Conservation (phyloP, 1,140 invertebrate species). For the Belonocnema kinseyi region DNA sequence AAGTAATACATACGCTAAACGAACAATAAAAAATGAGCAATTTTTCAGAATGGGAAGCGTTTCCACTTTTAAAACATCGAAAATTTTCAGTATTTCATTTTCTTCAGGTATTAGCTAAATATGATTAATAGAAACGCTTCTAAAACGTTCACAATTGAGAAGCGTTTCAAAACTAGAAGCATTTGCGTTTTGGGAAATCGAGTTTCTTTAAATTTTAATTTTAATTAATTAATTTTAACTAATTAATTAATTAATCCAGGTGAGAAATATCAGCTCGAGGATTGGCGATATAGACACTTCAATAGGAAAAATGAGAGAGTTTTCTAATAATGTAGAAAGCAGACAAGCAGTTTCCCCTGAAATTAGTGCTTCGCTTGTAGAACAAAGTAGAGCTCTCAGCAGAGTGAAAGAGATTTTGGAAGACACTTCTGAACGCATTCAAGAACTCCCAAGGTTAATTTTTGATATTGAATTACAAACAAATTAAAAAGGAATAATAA, state of each 20-base stretch:
- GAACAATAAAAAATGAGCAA: too few relatives aligned
- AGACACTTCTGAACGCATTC: constrained; percentile 58
- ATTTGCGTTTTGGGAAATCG: too few relatives aligned
- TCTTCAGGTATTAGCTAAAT: too few relatives aligned
- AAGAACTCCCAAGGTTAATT: constrained; percentile 64
- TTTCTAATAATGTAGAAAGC: constrained; percentile 34
- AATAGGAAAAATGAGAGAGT: constrained; percentile 48
- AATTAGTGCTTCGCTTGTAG: constrained; percentile 49
- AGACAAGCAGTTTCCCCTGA: constrained; percentile 43
- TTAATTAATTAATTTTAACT: too few relatives aligned
- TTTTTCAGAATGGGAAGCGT: too few relatives aligned
- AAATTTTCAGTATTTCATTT: too few relatives aligned
- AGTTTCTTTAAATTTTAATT: too few relatives aligned
- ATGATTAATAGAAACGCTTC: too few relatives aligned
- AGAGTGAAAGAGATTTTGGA: constrained; percentile 64
- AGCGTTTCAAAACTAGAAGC: too few relatives aligned
- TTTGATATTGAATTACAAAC: constrained; percentile 15
- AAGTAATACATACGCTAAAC: too few relatives aligned
- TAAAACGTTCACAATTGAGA: too few relatives aligned
- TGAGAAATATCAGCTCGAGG: constrained; percentile 46
- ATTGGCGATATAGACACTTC: constrained; percentile 50
- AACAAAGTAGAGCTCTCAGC: constrained; percentile 54
- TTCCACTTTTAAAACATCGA: too few relatives aligned
- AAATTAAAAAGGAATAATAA: neutral
- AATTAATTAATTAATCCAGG: constrained; percentile 30